These are phyloP conservation scores for Drosophila busckii DNA, from an alignment of 1,140 invertebrate genomes.

Conservation along the genomic window DNA sequence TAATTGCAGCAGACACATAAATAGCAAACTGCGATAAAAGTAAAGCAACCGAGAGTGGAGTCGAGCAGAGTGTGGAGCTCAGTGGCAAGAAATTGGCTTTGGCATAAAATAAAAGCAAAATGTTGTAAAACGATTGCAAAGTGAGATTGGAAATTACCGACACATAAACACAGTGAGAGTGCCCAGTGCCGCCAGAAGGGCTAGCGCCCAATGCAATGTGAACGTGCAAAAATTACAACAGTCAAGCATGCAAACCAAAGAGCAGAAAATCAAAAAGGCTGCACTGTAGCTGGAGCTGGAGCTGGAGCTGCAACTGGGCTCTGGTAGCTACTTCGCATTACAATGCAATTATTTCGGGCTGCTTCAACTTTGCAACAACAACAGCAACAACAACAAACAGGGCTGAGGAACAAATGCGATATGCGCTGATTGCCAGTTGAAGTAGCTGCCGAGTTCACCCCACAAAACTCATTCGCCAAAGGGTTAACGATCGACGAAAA, in stretches of 20 bases:
- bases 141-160: slow-evolving; percentile 76
- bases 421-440: slow-evolving; percentile 62
- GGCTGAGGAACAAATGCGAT: slow-evolving; percentile 29
- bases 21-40: slow-evolving; percentile 70
- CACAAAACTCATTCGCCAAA: slow-evolving; percentile 25
- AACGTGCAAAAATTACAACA: slow-evolving; percentile 73
- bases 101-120: slow-evolving; percentile 77
- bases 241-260: slow-evolving; percentile 54
- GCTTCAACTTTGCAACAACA: slow-evolving; percentile 52
- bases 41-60: slow-evolving; percentile 31
- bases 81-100: slow-evolving; percentile 37
- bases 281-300: background rate
- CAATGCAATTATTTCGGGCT: slow-evolving; percentile 78
- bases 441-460: slow-evolving; percentile 19
- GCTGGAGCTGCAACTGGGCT: slow-evolving; percentile 24
- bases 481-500: slow-evolving; percentile 74
- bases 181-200: slow-evolving; percentile 3
- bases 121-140: slow-evolving; percentile 76
- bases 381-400: slow-evolving; percentile 28
- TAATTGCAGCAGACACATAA: slow-evolving; percentile 78
- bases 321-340: slow-evolving; percentile 75
- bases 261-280: slow-evolving; percentile 9
- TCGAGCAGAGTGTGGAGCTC: slow-evolving; percentile 1
- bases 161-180: slow-evolving; percentile 48
- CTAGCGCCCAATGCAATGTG: slow-evolving; percentile 32